A percentile compares a stretch with the other conserved stretches of the same genome.
Conservation (phyloP, 2,113 vertebrate genomes). For the Pterocles orientalis region DNA sequence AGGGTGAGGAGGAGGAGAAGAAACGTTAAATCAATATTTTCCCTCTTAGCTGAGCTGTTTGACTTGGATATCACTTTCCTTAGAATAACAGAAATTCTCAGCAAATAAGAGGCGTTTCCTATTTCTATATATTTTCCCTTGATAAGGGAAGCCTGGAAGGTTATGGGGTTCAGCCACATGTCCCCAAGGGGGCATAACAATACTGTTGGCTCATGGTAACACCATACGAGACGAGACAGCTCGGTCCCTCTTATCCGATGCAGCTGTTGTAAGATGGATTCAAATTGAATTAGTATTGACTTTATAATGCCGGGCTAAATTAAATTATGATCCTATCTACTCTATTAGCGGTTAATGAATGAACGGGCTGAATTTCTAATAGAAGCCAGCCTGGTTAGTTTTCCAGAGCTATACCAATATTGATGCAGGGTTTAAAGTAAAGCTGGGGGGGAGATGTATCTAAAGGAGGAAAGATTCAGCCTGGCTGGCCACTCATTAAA, state of each 20-base stretch:
- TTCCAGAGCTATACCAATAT: slow-evolving; percentile 41
- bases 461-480: slow-evolving; percentile 43
- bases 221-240: slow-evolving; percentile 43
- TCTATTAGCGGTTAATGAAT: slow-evolving; percentile 59
- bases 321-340: slow-evolving; percentile 69
- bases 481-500: slow-evolving; percentile 35
- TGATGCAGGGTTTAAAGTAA: slow-evolving; percentile 39
- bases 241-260: slow-evolving; percentile 32
- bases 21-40: slow-evolving; percentile 57
- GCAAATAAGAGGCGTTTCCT: slow-evolving; percentile 16
- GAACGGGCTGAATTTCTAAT: slow-evolving; percentile 41
- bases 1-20: not conserved
- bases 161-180: not conserved
- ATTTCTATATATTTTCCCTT: slow-evolving; percentile 48
- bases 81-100: slow-evolving; percentile 46
- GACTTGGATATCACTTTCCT: slow-evolving; percentile 47
- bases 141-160: slow-evolving; percentile 45
- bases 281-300: slow-evolving; percentile 63
- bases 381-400: slow-evolving; percentile 47
- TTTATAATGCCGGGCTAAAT: slow-evolving; percentile 58
- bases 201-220: slow-evolving; percentile 56
- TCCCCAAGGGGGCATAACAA: slow-evolving; percentile 58
- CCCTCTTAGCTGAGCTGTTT: slow-evolving; percentile 45
- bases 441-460: not conserved
- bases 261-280: slow-evolving; percentile 63